Conservation (phyloP, 2,888 invertebrate species). For the Clitarchus hookeri region DNA sequence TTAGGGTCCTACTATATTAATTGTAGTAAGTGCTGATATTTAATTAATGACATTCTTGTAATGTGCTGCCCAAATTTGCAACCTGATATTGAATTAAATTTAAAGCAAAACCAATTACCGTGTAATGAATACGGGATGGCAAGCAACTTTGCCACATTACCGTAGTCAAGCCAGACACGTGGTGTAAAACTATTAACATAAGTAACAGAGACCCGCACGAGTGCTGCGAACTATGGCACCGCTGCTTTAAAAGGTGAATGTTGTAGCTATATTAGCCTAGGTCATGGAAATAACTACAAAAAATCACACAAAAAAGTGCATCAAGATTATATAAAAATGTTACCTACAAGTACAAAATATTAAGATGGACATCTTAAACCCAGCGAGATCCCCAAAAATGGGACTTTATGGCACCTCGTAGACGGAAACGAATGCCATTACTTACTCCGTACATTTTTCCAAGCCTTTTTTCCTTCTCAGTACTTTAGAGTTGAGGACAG, state of each 20-base stretch:
- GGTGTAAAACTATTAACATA: no score
- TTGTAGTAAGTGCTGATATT: neutral
- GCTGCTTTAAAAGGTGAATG: neutral
- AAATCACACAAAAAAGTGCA: neutral
- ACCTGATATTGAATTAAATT: neutral
- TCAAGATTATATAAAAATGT: no score
- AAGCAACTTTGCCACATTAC: neutral
- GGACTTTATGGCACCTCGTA: neutral
- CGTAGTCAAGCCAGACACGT: no score
- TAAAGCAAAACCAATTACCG: neutral
- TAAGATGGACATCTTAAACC: neutral
- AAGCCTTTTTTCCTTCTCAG: conserved; percentile 31
- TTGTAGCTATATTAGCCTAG: no score
- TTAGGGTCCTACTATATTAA: neutral
- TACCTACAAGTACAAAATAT: neutral
- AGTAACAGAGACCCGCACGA: no score
- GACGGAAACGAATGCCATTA: conserved; percentile 11
- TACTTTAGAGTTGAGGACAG: conserved; percentile 33
- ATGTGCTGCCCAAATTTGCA: neutral
- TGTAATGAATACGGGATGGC: neutral
- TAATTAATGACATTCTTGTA: neutral
- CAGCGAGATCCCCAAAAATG: neutral
- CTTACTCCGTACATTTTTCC: conserved; percentile 23
- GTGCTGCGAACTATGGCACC: neutral
- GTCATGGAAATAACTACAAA: neutral